Evolutionary conservation across 1,140 invertebrate genomes (phyloP).

Genomic region (Fopius arisanus): DNA sequence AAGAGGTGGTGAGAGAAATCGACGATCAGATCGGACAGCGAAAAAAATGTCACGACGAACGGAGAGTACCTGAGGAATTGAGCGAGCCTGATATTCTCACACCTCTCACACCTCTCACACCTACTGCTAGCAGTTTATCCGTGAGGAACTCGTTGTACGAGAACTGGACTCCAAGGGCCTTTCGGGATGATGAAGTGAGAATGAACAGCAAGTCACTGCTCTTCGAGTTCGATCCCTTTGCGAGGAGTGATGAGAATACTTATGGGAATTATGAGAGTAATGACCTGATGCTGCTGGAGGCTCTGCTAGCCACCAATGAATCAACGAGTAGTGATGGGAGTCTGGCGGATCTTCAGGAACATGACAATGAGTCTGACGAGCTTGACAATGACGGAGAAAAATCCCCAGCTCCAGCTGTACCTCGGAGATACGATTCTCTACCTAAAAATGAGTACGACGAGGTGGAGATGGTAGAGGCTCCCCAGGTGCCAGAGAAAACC

Average conservation of each 20-base stretch:
- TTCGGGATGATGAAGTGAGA: background rate
- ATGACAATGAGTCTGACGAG: constrained; percentile 42
- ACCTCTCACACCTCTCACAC: constrained; percentile 41
- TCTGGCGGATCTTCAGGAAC: constrained; percentile 45
- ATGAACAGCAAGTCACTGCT: constrained; percentile 46
- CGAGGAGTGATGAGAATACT: constrained; percentile 38
- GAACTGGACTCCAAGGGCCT: constrained; percentile 44
- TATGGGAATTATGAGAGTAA: constrained; percentile 54
- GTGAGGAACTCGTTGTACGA: constrained; percentile 57
- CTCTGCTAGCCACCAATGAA: constrained; percentile 49
- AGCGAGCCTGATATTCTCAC: constrained; percentile 29
- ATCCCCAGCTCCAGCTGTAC: constrained; percentile 62
- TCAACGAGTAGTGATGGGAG: constrained; percentile 48
- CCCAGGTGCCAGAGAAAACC: constrained; percentile 36
- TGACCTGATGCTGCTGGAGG: constrained; percentile 51
- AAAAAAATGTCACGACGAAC: no score
- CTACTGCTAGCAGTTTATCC: constrained; percentile 47
- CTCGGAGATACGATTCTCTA: constrained; percentile 62
- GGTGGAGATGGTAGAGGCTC: constrained; percentile 45
- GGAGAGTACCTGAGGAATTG: background rate
- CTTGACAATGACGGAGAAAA: constrained; percentile 52
- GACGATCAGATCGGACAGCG: constrained; percentile 14
- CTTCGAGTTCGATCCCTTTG: constrained; percentile 55
- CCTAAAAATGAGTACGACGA: constrained; percentile 58
- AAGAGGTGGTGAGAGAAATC: constrained; percentile 44